Conservation (phyloP, 2,888 invertebrate genomes). For the Melinaea menophilus region DNA sequence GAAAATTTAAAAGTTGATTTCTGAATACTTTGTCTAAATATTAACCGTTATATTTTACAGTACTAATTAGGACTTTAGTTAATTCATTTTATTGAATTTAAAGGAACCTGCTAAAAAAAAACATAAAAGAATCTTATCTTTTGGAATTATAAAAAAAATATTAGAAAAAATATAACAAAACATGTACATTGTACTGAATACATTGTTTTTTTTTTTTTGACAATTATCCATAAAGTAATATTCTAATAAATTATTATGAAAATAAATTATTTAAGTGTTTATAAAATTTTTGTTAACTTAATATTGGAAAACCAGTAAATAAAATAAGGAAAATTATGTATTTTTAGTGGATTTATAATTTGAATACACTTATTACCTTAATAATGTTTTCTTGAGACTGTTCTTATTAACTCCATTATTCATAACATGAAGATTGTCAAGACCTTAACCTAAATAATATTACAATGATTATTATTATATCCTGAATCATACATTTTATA, state of each 20-base stretch:
- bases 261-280: no score
- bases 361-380: neutral
- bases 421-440: slow-evolving; percentile 15
- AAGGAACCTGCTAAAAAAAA: neutral
- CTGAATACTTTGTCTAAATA: no score
- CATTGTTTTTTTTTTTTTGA: no score
- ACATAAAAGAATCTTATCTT: neutral
- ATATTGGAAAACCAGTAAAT: neutral
- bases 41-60: no score
- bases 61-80: neutral
- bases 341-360: neutral
- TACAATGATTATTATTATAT: neutral
- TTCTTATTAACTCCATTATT: slow-evolving; percentile 12
- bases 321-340: neutral
- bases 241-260: no score
- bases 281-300: no score
- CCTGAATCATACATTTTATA: no score
- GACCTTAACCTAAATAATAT: slow-evolving; percentile 19
- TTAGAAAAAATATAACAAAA: neutral
- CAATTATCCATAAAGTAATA: no score
- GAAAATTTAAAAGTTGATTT: no score
- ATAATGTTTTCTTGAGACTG: slow-evolving; percentile 8
- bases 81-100: neutral
- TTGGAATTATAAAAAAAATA: neutral
- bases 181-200: no score